These are phyloP conservation scores for Pasiphila rectangulata DNA, from an alignment of 2,888 invertebrate genomes.

Conservation along the genomic window DNA sequence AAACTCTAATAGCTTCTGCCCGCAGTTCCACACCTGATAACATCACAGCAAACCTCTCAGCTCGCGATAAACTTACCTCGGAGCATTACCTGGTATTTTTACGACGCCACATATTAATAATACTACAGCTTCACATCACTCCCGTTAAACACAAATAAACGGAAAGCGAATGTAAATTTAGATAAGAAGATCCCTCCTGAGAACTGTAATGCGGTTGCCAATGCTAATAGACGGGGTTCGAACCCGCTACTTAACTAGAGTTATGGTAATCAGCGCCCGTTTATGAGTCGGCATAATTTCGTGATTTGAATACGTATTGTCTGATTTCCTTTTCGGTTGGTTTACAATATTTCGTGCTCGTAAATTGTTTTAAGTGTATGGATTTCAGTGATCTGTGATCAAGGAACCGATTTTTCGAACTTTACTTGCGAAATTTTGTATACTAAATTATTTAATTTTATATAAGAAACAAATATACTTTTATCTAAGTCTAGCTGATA, in stretches of 20 bases:
- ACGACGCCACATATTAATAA: not conserved
- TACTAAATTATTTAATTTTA: too few relatives aligned
- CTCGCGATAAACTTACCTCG: too few relatives aligned
- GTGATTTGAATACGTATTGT: slow-evolving; percentile 5
- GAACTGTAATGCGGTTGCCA: slow-evolving; percentile 18
- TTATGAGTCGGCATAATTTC: slow-evolving; percentile 12
- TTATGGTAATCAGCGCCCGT: slow-evolving; percentile 17
- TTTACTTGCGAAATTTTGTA: too few relatives aligned
- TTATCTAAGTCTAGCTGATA: too few relatives aligned
- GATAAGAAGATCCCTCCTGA: slow-evolving; percentile 20
- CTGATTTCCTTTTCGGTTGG: not conserved
- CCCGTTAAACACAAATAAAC: slow-evolving; percentile 17
- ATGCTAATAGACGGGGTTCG: slow-evolving; percentile 15
- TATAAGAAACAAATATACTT: too few relatives aligned
- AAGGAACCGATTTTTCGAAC: too few relatives aligned
- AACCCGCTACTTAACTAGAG: slow-evolving; percentile 13
- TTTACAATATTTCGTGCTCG: too few relatives aligned
- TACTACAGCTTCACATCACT: slow-evolving; percentile 2
- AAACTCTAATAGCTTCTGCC: too few relatives aligned
- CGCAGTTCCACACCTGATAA: not conserved
- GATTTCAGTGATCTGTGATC: too few relatives aligned
- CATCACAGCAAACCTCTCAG: too few relatives aligned
- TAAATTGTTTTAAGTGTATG: too few relatives aligned
- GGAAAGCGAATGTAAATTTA: slow-evolving; percentile 19
- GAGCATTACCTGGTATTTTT: slow-evolving; percentile 4